Conservation (phyloP, 2,797 vertebrate species). For the Poeciliopsis presidionis region DNA sequence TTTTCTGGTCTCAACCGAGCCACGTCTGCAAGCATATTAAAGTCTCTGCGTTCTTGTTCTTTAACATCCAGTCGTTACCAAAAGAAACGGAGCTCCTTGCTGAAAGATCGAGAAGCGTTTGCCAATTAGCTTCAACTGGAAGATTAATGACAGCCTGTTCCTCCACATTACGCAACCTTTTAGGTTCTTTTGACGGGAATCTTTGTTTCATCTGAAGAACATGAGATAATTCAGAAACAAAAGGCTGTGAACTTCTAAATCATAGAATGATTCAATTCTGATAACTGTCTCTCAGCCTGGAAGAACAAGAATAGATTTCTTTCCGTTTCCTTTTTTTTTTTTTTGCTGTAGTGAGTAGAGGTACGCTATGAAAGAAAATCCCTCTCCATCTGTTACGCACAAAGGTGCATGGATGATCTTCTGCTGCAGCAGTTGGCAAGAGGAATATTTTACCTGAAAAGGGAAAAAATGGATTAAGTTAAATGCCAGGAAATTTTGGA, state of each 20-base stretch:
- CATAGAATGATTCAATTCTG: not conserved
- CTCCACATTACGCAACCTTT: not conserved
- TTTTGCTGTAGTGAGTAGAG: not conserved
- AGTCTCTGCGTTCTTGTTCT: not conserved
- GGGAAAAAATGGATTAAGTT: not conserved
- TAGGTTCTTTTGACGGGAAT: not conserved
- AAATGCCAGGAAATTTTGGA: conserved; percentile 4
- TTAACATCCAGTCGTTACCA: not conserved
- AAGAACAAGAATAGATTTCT: not conserved
- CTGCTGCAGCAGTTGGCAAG: conserved; percentile 1
- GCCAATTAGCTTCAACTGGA: not conserved
- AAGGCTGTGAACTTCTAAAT: not conserved
- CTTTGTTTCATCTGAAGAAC: not conserved
- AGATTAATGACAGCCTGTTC: not conserved
- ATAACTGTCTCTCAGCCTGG: not conserved
- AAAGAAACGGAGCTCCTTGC: not conserved
- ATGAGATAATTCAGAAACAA: not conserved
- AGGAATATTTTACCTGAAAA: not conserved
- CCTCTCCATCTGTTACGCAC: not conserved
- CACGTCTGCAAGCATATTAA: not conserved
- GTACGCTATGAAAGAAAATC: not conserved
- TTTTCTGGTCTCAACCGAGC: too few species aligned
- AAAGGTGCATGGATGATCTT: not conserved
- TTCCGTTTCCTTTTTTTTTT: too few species aligned
- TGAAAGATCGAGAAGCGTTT: not conserved